These are phyloP conservation scores for Scaptomyza polygonia DNA, from an alignment of 2,888 invertebrate genomes.

Conservation along the genomic window DNA sequence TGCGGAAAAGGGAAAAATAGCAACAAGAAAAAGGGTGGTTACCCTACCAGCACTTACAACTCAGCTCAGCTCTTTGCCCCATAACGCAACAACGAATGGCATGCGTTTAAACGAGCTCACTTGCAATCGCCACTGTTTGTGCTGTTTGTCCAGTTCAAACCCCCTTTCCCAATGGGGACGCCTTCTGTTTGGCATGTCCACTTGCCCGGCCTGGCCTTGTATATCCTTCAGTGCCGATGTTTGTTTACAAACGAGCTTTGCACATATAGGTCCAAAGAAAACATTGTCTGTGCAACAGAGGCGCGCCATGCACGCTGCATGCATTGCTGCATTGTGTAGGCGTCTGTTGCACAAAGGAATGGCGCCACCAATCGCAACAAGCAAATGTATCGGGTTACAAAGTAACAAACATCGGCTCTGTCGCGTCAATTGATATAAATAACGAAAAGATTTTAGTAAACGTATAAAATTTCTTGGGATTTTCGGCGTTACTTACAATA, in stretches of 20 bases:
- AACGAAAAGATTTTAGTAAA: slow-evolving; percentile 29
- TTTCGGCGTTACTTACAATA: too few relatives aligned
- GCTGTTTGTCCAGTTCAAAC: slow-evolving; percentile 45
- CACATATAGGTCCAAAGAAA: slow-evolving; percentile 52
- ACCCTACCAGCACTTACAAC: neutral
- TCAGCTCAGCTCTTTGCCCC: slow-evolving; percentile 18
- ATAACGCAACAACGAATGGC: slow-evolving; percentile 56
- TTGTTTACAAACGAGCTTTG: slow-evolving; percentile 54
- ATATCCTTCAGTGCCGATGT: slow-evolving; percentile 39
- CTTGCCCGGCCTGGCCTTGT: slow-evolving; percentile 50
- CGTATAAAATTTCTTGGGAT: slow-evolving; percentile 13
- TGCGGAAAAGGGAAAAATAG: slow-evolving; percentile 26
- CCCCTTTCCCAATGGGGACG: slow-evolving; percentile 15
- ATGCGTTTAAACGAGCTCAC: slow-evolving; percentile 61
- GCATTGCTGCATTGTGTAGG: slow-evolving; percentile 50
- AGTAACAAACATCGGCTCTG: slow-evolving; percentile 5
- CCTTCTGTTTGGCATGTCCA: slow-evolving; percentile 65
- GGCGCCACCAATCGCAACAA: slow-evolving; percentile 58
- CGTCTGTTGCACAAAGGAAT: slow-evolving; percentile 63
- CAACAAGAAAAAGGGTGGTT: neutral
- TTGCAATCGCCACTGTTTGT: slow-evolving; percentile 52
- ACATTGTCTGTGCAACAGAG: slow-evolving; percentile 30
- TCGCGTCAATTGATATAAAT: slow-evolving; percentile 62
- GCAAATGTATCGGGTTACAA: slow-evolving; percentile 61
- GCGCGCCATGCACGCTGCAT: slow-evolving; percentile 16